A percentile compares a stretch with the other conserved stretches of the same genome.
phyloP scores from a whole-genome alignment of 2,113 vertebrate species.

The Calidris pugnax region DNA sequence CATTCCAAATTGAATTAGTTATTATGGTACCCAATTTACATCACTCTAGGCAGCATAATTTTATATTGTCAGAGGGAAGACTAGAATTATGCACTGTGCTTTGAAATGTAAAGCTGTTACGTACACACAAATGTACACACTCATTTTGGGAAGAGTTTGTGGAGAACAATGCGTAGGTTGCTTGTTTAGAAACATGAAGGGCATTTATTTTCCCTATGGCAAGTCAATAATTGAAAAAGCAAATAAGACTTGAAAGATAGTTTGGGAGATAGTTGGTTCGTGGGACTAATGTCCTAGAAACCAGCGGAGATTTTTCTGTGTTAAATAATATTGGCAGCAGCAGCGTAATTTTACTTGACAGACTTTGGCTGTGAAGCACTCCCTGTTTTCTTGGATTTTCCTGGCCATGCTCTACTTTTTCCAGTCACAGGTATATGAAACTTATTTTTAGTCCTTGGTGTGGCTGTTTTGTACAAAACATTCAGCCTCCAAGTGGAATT shows the following conservation, averaged over 20 bases:
- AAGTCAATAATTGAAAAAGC: not conserved
- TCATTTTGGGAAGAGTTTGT: not conserved
- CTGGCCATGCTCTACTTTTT: not conserved
- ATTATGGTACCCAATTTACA: not conserved
- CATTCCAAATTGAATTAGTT: slow-evolving; percentile 26
- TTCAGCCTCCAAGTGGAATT: not conserved
- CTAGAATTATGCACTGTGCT: not conserved
- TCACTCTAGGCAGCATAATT: slow-evolving; percentile 21
- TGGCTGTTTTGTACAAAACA: not conserved
- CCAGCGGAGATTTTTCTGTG: not conserved
- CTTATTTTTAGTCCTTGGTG: slow-evolving; percentile 12
- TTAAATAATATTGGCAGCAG: not conserved
- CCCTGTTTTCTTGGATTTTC: slow-evolving; percentile 8
- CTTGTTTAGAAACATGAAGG: not conserved
- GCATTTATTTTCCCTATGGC: not conserved
- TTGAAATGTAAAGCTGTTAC: not conserved
- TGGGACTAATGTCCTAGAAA: not conserved
- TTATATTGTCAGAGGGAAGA: slow-evolving; percentile 12
- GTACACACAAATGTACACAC: not conserved
- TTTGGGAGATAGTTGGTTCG: not conserved
- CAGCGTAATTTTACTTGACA: not conserved
- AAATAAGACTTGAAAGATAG: not conserved
- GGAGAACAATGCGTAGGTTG: not conserved
- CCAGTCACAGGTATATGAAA: slow-evolving; percentile 5
- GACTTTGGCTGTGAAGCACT: not conserved